A percentile compares a stretch with the other conserved stretches of the same genome.
These are phyloP conservation scores for Caenorhabditis macrosperma DNA, from an alignment of 2,888 invertebrate species.

Conservation along the genomic window DNA sequence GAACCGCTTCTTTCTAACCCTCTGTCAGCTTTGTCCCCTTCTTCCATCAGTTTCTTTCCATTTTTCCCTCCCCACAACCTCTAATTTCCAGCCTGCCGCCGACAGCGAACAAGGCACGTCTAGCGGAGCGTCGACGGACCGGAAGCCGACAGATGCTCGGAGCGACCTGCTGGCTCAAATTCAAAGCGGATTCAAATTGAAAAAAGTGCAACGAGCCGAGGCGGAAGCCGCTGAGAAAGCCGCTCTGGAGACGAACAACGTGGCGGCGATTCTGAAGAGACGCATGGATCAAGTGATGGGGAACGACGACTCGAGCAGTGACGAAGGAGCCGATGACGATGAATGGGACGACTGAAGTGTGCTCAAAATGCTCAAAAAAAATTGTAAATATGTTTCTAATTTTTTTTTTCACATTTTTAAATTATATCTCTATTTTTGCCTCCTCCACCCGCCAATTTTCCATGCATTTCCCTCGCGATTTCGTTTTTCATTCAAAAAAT, in stretches of 20 bases:
- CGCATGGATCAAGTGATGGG: conserved; percentile 78
- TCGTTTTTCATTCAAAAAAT: background rate
- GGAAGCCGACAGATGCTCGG: conserved; percentile 28
- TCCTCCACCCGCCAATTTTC: background rate
- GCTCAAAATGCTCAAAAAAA: background rate
- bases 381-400: background rate
- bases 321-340: conserved; percentile 71
- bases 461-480: background rate
- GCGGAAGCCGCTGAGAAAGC: conserved; percentile 72
- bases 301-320: conserved; percentile 64
- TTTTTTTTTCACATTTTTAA: background rate
- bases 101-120: conserved; percentile 6
- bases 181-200: conserved; percentile 74
- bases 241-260: conserved; percentile 71
- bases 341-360: conserved; percentile 71
- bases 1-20: background rate
- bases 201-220: conserved; percentile 69
- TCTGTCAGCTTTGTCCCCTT: background rate
- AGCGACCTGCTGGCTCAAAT: conserved; percentile 76
- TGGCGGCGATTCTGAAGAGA: conserved; percentile 78
- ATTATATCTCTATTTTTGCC: background rate
- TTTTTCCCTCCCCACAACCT: background rate
- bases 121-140: background rate
- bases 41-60: too few relatives aligned
- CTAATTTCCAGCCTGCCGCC: conserved; percentile 9